These are phyloP conservation scores for Palythoa grandis DNA, from an alignment of 92 coral and sea anemone genomes.

Conservation along the genomic window DNA sequence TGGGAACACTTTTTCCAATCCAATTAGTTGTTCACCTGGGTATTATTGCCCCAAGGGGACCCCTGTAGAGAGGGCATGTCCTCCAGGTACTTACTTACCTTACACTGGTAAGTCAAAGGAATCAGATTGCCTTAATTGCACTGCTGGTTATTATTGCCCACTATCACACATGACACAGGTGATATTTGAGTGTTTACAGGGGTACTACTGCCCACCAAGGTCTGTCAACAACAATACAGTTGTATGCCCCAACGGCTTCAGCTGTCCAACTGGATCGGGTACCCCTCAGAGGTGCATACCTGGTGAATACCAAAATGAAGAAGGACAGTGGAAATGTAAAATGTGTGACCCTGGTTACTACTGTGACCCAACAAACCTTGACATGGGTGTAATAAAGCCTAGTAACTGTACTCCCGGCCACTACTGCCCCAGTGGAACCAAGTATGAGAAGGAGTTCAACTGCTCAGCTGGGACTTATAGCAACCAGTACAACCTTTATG, in stretches of 20 bases:
- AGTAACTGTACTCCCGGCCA: conserved; percentile 91
- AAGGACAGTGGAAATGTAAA: conserved; percentile 82
- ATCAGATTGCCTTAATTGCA: conserved; percentile 88
- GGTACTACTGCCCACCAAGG: conserved; percentile 96
- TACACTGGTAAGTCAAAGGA: conserved; percentile 73
- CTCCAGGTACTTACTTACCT: conserved; percentile 89
- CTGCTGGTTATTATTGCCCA: conserved; percentile 94
- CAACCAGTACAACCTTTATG: conserved; percentile 71
- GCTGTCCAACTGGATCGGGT: conserved; percentile 86
- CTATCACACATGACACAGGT: conserved; percentile 81
- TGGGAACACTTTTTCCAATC: conserved; percentile 75
- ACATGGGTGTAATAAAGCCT: conserved; percentile 83
- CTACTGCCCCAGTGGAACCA: conserved; percentile 93
- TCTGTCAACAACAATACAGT: conserved; percentile 87
- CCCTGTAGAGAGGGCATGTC: conserved; percentile 81
- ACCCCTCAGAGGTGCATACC: conserved; percentile 78
- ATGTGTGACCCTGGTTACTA: conserved; percentile 80
- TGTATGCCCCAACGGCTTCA: conserved; percentile 81
- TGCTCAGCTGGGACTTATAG: conserved; percentile 96
- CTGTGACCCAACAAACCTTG: conserved; percentile 76
- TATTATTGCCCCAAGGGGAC: conserved; percentile 90
- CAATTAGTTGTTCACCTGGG: conserved; percentile 83
- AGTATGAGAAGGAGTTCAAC: conserved; percentile 74
- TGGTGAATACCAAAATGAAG: conserved; percentile 91
- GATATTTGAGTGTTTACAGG: conserved; percentile 92